A percentile compares a stretch with the other conserved stretches of the same genome.
Conservation (phyloP, 1,140 invertebrate species). For the Megalopta genalis region DNA sequence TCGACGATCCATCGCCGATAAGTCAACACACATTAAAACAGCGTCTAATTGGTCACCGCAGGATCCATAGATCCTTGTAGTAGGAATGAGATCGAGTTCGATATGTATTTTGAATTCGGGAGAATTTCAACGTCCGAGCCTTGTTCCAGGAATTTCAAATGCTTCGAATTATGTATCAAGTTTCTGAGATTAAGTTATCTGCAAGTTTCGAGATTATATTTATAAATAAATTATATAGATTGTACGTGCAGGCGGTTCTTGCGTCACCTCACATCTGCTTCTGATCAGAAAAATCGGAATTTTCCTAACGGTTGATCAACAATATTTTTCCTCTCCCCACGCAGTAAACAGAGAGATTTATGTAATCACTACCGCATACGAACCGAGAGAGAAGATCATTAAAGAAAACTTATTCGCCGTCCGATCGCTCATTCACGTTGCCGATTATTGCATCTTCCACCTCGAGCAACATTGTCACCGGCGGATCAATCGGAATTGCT, state of each 20-base stretch:
- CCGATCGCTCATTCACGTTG: not conserved
- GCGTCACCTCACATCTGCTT: not conserved
- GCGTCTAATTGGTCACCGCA: not conserved
- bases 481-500: not conserved
- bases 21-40: not conserved
- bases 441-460: too few species aligned
- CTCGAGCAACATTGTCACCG: too few species aligned
- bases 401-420: not conserved
- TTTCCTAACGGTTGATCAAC: not conserved
- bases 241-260: too few species aligned
- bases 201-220: too few species aligned
- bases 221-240: too few species aligned
- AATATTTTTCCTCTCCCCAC: not conserved
- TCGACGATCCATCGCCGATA: not conserved
- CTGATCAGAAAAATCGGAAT: constrained; percentile 1
- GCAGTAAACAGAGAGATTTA: not conserved
- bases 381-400: not conserved
- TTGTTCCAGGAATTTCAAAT: too few species aligned
- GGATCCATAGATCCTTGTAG: not conserved
- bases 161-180: too few species aligned
- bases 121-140: too few species aligned
- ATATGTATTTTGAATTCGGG: too few species aligned
- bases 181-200: too few species aligned
- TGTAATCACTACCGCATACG: not conserved
- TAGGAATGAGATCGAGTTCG: too few species aligned